These are phyloP conservation scores for Psylliodes chrysocephalus DNA, from an alignment of 2,888 invertebrate genomes.

Conservation along the genomic window DNA sequence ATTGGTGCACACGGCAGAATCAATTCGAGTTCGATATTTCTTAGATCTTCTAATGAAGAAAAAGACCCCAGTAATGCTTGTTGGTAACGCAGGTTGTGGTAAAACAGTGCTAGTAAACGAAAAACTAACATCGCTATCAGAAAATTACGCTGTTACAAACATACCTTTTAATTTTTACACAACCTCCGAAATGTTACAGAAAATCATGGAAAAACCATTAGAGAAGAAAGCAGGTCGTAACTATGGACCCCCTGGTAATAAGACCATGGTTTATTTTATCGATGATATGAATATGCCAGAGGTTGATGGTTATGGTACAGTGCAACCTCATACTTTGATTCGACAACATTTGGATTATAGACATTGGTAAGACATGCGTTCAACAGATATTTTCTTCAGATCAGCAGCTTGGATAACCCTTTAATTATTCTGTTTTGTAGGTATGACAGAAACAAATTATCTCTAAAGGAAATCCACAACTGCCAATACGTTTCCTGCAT, in stretches of 20 bases:
- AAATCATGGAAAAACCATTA: slow-evolving; percentile 91
- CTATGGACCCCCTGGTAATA: slow-evolving; percentile 95
- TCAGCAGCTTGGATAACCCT: too few relatives aligned
- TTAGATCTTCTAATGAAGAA: slow-evolving; percentile 89
- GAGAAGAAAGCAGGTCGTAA: slow-evolving; percentile 96
- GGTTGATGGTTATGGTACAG: slow-evolving; percentile 89
- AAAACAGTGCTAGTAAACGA: slow-evolving; percentile 88
- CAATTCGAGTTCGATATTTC: slow-evolving; percentile 89
- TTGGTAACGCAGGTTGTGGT: slow-evolving; percentile 92
- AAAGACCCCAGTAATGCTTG: slow-evolving; percentile 92
- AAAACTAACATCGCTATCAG: slow-evolving; percentile 77
- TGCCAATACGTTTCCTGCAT: slow-evolving; percentile 97
- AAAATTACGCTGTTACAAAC: slow-evolving; percentile 89
- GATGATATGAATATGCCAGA: slow-evolving; percentile 99
- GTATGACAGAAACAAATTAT: slow-evolving; percentile 86
- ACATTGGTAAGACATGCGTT: slow-evolving; percentile 81
- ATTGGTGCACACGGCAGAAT: slow-evolving; percentile 93
- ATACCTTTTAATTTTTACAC: slow-evolving; percentile 98
- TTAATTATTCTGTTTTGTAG: too few relatives aligned
- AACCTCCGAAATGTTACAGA: slow-evolving; percentile 92
- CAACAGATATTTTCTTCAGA: too few relatives aligned
- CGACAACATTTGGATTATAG: slow-evolving; percentile 95
- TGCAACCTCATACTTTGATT: slow-evolving; percentile 95
- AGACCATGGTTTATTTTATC: slow-evolving; percentile 92
- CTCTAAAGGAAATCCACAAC: slow-evolving; percentile 94